Evolutionary conservation across 2,113 vertebrate species (phyloP).

Genomic region (Solea senegalensis): DNA sequence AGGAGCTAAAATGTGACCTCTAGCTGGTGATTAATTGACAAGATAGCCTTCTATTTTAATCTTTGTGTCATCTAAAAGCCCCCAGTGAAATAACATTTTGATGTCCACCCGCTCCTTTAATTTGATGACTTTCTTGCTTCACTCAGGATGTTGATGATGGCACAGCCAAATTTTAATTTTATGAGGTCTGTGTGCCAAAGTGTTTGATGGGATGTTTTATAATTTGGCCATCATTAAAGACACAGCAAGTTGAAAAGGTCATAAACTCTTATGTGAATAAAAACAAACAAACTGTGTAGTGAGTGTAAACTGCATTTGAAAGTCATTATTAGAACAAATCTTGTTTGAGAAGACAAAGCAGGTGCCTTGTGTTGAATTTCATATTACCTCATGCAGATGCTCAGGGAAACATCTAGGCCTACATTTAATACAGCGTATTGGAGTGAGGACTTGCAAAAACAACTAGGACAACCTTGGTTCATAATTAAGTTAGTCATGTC

Average conservation of each 20-base stretch:
- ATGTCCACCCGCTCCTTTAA: not conserved
- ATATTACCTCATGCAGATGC: slow-evolving; percentile 33
- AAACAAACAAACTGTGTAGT: not conserved
- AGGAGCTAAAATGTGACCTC: not conserved
- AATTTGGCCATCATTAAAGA: not conserved
- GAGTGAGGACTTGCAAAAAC: slow-evolving; percentile 29
- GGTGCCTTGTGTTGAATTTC: slow-evolving; percentile 25
- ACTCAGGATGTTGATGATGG: not conserved
- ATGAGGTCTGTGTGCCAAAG: not conserved
- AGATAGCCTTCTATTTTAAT: not conserved
- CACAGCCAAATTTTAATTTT: not conserved
- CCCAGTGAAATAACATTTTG: not conserved
- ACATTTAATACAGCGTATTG: slow-evolving; percentile 68
- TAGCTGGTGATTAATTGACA: not conserved
- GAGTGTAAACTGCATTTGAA: slow-evolving; percentile 1
- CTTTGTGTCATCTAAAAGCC: not conserved
- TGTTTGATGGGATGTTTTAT: not conserved
- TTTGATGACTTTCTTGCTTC: not conserved
- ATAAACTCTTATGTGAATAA: not conserved
- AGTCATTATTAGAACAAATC: slow-evolving; percentile 19
- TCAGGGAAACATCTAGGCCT: slow-evolving; percentile 55
- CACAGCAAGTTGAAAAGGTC: not conserved
- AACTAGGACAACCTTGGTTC: slow-evolving; percentile 42
- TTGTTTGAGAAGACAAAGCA: not conserved
- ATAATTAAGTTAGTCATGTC: too few species aligned